Base-by-base conservation (phyloP, 2,113 vertebrate species). In the Stigmatopora nigra region DNA sequence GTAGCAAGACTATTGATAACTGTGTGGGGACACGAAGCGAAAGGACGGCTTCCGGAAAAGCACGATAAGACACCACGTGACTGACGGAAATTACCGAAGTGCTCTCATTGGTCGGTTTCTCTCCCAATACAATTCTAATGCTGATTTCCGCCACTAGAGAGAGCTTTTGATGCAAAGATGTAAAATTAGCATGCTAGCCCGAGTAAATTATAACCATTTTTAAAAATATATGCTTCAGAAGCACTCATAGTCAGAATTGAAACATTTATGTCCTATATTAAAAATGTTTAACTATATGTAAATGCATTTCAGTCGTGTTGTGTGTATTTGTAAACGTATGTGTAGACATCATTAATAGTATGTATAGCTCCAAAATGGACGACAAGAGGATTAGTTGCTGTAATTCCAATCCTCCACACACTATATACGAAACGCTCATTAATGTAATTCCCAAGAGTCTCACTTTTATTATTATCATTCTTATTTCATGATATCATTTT, bases 391-490 rank as follows among this genome's bases (percentile, higher is more conserved):
- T 86, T 78, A 84, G 19, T 14, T 13, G 36, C 45, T 17, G 70
- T 88, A 89, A 90, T 88, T 88, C 76, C 53, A 56, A 56, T 6
- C 12, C 63, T 25, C 69, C 84, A 89, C 88, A 64, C 85, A 72
- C 73, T 78, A 82, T 78, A 82, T 78, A 83, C 77, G 77, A 63
- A 78, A 85, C 81, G 78, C 85, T 75, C 78, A 86, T 88, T 83
- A 85, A 83, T 72, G 49, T 85, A 76, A 84, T 82, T 67, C 80
- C 68, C 77, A 79, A 70, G 67, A 70, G 64, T 70, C 78, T 63
- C 76, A 76, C 64, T 53, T 70, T 76, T 70, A 55, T 31, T 66
- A 55, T 80, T 63, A 41, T 41, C 38, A 10, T 41, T 41, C 12
- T 38, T 38, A 12, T 35, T 59, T 25, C 31, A 35, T 6, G 57